Percentiles rank a stretch among this genome's conserved stretches.
Evolutionary conservation across 1,140 invertebrate species (phyloP).

Genomic region (Goniozus legneri): DNA sequence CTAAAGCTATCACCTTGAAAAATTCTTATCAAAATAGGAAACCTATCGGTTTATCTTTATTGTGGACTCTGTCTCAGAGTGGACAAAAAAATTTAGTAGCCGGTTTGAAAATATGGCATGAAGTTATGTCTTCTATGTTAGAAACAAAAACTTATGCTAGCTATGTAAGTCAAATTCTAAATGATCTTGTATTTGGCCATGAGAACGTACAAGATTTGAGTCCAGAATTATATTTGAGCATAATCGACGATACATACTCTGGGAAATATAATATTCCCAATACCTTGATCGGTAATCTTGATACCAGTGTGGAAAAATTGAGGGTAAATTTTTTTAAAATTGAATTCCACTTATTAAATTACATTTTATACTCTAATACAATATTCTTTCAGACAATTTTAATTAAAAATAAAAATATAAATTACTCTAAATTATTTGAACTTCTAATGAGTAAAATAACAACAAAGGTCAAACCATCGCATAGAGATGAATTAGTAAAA

Average conservation of each 20-base stretch:
- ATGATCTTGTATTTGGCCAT: constrained; percentile 55
- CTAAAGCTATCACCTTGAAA: constrained; percentile 62
- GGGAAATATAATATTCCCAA: constrained; percentile 40
- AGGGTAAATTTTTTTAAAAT: constrained; percentile 38
- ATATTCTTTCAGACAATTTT: constrained; percentile 36
- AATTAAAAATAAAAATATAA: constrained; percentile 43
- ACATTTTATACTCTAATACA: constrained; percentile 21
- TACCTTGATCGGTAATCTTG: constrained; percentile 31
- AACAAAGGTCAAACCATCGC: constrained; percentile 35
- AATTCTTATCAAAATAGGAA: constrained; percentile 79
- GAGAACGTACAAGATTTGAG: constrained; percentile 40
- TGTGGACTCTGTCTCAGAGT: constrained; percentile 78
- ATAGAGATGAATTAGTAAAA: constrained; percentile 49
- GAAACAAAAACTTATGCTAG: constrained; percentile 70
- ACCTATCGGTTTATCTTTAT: constrained; percentile 68
- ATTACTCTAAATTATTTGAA: constrained; percentile 49
- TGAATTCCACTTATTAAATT: not conserved
- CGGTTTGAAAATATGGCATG: constrained; percentile 79
- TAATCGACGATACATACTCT: constrained; percentile 44
- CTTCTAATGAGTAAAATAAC: constrained; percentile 47
- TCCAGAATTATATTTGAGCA: constrained; percentile 47
- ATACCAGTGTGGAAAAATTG: constrained; percentile 43
- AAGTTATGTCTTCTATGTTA: constrained; percentile 73
- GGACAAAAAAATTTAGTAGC: constrained; percentile 65
- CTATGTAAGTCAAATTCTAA: constrained; percentile 68